These are phyloP conservation scores for Dolichomitus sp. DNA, from an alignment of 2,888 invertebrate species.

Conservation along the genomic window DNA sequence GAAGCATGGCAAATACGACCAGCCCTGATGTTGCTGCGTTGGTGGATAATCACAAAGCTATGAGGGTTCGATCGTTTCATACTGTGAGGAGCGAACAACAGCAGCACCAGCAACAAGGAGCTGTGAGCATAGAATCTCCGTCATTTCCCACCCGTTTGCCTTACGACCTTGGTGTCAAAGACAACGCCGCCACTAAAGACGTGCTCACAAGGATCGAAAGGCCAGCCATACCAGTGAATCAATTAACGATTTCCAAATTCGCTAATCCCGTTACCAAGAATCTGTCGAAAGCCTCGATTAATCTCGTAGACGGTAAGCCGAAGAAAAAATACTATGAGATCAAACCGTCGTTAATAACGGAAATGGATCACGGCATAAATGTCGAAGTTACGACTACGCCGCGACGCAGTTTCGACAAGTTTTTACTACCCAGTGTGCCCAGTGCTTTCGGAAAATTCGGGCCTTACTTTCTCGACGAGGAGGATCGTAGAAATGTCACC, in stretches of 20 bases:
- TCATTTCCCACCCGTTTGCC: constrained; percentile 30
- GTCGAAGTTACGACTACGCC: constrained; percentile 57
- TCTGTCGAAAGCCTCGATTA: constrained; percentile 72
- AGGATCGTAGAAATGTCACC: constrained; percentile 87
- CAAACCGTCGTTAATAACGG: constrained; percentile 80
- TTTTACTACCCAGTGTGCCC: constrained; percentile 80
- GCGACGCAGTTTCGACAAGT: constrained; percentile 62
- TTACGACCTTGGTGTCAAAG: constrained; percentile 19
- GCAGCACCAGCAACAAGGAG: constrained; percentile 6
- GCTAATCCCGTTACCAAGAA: constrained; percentile 64
- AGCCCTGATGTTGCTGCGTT: constrained; percentile 11
- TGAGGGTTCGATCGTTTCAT: constrained; percentile 52
- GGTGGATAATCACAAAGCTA: constrained; percentile 60
- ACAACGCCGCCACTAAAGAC: not conserved
- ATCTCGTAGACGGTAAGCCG: constrained; percentile 74
- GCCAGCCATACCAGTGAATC: constrained; percentile 31
- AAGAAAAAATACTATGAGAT: constrained; percentile 82
- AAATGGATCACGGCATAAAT: constrained; percentile 71
- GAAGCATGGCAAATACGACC: constrained; percentile 30
- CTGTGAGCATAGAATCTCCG: not conserved
- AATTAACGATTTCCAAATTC: constrained; percentile 43
- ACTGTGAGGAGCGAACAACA: constrained; percentile 26
- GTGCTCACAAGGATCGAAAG: constrained; percentile 2
- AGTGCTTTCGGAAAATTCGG: constrained; percentile 85
- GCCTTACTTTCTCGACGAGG: constrained; percentile 89